Evolutionary conservation across 2,113 vertebrate species (phyloP).

Genomic region (Oryctolagus cuniculus): DNA sequence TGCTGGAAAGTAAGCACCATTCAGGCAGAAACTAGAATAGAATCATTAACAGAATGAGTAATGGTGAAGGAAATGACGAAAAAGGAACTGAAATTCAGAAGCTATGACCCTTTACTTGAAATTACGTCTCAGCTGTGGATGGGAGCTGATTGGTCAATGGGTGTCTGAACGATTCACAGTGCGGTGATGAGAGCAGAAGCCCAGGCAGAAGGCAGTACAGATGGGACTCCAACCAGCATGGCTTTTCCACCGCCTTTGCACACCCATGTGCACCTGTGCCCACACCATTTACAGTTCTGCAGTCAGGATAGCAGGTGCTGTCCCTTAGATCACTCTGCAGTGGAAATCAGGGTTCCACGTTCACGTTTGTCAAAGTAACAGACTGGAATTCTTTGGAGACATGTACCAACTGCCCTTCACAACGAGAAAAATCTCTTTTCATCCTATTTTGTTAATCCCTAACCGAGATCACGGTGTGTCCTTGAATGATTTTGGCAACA

Average conservation of each 20-base stretch:
- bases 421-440: background rate
- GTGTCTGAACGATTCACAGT: background rate
- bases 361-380: background rate
- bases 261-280: background rate
- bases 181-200: background rate
- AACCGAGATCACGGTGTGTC: background rate
- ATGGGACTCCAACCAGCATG: fast-evolving
- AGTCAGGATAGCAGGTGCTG: fast-evolving
- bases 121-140: background rate
- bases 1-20: background rate
- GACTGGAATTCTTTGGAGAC: background rate
- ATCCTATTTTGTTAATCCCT: background rate
- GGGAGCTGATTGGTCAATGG: background rate
- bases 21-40: no score
- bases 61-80: background rate
- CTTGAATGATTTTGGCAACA: conserved; percentile 4
- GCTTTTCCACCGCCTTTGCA: background rate
- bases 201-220: background rate
- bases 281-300: no score
- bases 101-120: background rate
- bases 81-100: background rate
- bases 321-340: background rate
- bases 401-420: background rate
- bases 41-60: background rate
- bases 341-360: background rate